Base-by-base conservation (phyloP, 2,797 vertebrate species). In the Hirundo rustica region DNA sequence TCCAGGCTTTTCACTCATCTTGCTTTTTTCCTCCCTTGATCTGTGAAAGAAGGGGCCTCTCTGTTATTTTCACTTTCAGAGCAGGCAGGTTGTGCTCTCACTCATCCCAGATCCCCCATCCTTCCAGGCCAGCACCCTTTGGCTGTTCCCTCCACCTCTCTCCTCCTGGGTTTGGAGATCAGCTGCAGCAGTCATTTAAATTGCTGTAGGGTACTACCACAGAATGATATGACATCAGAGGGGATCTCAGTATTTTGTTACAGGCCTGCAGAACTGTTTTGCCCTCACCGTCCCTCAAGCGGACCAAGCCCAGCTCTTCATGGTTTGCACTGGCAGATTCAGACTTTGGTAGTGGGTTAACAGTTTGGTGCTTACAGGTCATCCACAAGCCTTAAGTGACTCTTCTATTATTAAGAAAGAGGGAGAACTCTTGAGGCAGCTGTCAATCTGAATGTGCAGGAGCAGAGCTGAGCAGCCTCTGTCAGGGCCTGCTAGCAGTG, bases 1-100 rank as follows among this genome's bases (percentile, higher is more conserved):
- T 95, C 83, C 96, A 97, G 94, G 61, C 93, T 89, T 93, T 95
- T 92, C 0, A 0, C 81, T 93, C 67, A 60, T 92, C 68, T 88
- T 48, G 78, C 79, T 87, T 93, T 92, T 81, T 60, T 57, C 17
- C 54, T 65, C 66, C 32, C 38, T 85, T 47, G 8, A 1, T 79
- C 47, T 75, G 74, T 64, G 53, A 72, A 86, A 86, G 74, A 53
- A 85, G 80, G 27, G 38, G 50, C 38, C 29, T 38, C 68, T 84
- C 45, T 4, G 0, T 82, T 93, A 64, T 71, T 92, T 91, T 73
- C 0, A 0, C 57, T 90, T 91, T 88, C 3, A 7, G 68, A 90
- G 40, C 68, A 62, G 60, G 60, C 86, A 86, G 58, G 48, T 93
- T 90, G 45, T 95, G 73, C 26, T 57, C 50, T 80, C 0, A 1